A percentile compares a stretch with the other conserved stretches of the same genome.
Evolutionary conservation across 2,113 vertebrate genomes (phyloP).

Genomic region (Nannospalax galili): DNA sequence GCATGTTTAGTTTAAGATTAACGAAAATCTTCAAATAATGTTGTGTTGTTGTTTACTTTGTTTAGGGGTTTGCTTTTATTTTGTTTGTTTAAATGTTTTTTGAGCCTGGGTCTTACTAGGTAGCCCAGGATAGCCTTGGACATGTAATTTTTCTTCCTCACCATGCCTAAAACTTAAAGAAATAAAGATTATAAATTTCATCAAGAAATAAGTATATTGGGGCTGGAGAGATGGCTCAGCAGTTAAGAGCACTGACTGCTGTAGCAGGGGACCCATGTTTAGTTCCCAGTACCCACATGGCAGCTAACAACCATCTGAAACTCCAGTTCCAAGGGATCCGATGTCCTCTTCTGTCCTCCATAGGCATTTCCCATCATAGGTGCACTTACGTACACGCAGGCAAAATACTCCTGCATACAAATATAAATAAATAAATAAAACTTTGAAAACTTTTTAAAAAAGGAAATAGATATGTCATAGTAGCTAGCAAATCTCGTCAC

Average conservation of each 20-base stretch:
- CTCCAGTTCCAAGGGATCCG: too few species aligned
- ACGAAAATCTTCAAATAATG: not conserved
- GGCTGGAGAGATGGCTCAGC: too few species aligned
- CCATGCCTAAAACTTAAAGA: not conserved
- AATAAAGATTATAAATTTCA: not conserved
- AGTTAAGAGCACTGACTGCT: too few species aligned
- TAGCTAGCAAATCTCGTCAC: not conserved
- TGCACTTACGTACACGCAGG: too few species aligned
- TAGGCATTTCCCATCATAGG: too few species aligned
- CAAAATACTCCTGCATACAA: too few species aligned
- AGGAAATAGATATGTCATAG: not conserved
- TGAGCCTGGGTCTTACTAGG: not conserved
- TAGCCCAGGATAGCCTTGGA: not conserved
- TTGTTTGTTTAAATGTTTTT: not conserved
- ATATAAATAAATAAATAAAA: too few species aligned
- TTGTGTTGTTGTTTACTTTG: not conserved
- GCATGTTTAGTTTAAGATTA: not conserved
- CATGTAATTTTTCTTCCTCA: not conserved
- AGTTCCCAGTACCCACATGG: too few species aligned
- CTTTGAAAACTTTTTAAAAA: too few species aligned
- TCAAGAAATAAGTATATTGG: not conserved
- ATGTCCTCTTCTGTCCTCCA: too few species aligned
- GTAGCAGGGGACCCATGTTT: too few species aligned
- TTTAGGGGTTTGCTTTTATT: not conserved
- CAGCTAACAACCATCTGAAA: too few species aligned